phyloP scores from a whole-genome alignment of 2,113 vertebrate genomes.

The Leptobrachium leishanense region DNA sequence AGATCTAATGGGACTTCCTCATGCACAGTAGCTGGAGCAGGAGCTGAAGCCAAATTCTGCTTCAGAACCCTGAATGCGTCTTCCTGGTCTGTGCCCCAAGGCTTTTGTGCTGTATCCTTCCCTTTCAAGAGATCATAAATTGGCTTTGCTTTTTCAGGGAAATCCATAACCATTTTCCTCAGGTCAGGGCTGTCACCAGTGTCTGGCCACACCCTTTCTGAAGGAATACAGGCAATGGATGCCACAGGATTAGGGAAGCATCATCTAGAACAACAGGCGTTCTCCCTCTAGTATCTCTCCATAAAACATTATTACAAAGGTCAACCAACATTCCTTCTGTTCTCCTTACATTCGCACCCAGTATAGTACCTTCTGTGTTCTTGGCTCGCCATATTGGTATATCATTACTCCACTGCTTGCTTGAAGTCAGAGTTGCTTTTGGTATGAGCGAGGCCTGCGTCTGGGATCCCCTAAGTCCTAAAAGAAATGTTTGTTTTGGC shows the following conservation, averaged over 20 bases:
- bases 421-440: background rate
- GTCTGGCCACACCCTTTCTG: background rate
- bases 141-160: no score
- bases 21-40: no score
- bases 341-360: background rate
- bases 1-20: no score
- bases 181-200: background rate
- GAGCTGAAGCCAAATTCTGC: no score
- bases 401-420: background rate
- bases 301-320: background rate
- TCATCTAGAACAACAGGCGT: background rate
- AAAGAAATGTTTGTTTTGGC: background rate
- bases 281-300: conserved; percentile 4
- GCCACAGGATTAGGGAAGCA: background rate
- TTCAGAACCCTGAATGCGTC: no score
- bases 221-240: background rate
- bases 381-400: background rate
- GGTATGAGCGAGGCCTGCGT: background rate
- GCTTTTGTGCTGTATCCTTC: no score
- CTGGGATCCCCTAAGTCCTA: conserved; percentile 3
- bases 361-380: background rate
- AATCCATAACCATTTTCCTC: no score
- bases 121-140: no score
- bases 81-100: no score
- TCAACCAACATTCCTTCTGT: background rate